Evolutionary conservation across 1,140 invertebrate species (phyloP).

Genomic region (Magallana angulata): DNA sequence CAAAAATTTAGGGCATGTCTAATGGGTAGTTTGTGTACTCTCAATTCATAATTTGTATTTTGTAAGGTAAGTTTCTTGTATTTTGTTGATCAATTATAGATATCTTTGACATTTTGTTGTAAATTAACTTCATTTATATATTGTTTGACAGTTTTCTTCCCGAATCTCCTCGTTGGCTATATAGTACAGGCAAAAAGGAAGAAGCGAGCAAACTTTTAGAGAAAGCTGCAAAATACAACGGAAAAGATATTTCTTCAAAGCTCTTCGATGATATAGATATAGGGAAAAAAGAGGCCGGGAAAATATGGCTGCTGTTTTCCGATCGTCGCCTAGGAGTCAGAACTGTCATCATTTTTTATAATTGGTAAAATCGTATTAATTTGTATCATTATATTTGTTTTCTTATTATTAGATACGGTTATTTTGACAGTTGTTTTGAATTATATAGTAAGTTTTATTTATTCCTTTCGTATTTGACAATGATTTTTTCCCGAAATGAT

Average conservation of each 20-base stretch:
- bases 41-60: neutral
- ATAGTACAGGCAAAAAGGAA: constrained; percentile 40
- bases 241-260: constrained; percentile 33
- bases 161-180: constrained; percentile 63
- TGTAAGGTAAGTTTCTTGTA: neutral
- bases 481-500: no score
- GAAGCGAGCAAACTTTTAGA: constrained; percentile 52
- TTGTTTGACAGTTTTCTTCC: constrained; percentile 54
- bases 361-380: constrained; percentile 51
- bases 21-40: no score
- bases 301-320: constrained; percentile 73
- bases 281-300: constrained; percentile 44
- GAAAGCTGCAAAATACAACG: constrained; percentile 46
- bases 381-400: neutral
- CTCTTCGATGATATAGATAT: neutral
- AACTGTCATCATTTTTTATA: constrained; percentile 60
- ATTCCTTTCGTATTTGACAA: no score
- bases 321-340: constrained; percentile 23
- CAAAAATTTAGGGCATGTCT: no score
- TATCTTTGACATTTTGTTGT: neutral
- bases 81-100: neutral
- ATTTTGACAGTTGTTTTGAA: no score
- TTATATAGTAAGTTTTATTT: no score
- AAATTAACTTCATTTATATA: neutral
- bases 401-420: no score